Percentiles rank a stretch among this genome's conserved stretches.
Evolutionary conservation across 2,113 vertebrate species (phyloP).

Genomic region (Trichechus manatus): DNA sequence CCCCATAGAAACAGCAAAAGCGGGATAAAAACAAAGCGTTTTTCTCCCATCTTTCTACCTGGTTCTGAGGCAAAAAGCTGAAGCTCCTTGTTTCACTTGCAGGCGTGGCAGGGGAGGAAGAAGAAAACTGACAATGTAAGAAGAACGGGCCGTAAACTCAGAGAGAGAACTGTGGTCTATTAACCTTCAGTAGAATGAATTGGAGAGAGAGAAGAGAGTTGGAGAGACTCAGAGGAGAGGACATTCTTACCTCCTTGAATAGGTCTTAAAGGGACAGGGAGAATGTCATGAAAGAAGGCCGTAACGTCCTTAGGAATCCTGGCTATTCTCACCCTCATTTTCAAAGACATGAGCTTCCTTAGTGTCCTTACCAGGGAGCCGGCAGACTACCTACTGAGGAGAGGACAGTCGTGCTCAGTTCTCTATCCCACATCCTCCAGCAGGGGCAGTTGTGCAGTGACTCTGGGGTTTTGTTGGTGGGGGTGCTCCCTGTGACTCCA

Average conservation of each 20-base stretch:
- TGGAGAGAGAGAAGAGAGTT: background rate
- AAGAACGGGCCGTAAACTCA: background rate
- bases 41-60: background rate
- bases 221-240: background rate
- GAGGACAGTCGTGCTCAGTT: background rate
- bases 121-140: background rate
- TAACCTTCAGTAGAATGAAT: background rate
- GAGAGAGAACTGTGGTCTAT: background rate
- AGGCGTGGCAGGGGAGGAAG: background rate
- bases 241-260: rapidly evolving
- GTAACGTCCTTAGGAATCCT: background rate
- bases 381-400: too few species aligned
- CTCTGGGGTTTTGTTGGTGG: background rate
- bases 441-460: too few species aligned
- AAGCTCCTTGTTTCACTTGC: background rate
- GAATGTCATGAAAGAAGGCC: background rate
- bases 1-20: background rate
- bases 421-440: background rate
- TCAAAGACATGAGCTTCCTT: background rate
- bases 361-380: background rate
- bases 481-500: background rate
- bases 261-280: background rate
- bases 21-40: background rate
- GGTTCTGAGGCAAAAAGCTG: background rate
- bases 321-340: background rate